phyloP scores from a whole-genome alignment of 1,140 invertebrate genomes.

The Steinernema khuongi region DNA sequence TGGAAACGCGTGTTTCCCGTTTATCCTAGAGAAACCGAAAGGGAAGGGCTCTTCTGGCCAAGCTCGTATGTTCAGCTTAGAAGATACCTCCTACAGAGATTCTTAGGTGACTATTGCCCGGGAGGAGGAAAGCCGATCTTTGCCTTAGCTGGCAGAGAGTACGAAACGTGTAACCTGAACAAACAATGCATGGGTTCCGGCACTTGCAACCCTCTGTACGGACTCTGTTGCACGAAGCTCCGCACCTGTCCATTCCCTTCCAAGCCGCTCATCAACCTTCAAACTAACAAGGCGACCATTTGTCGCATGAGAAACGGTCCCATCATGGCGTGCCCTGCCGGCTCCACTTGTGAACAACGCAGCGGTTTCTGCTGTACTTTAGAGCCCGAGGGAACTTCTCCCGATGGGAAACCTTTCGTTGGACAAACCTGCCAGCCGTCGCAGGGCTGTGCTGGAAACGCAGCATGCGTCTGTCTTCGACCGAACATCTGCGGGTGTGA shows the following conservation, averaged over 20 bases:
- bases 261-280: conserved; percentile 42
- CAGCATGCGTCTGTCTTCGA: conserved; percentile 27
- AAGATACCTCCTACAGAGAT: not conserved
- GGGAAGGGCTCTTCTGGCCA: conserved; percentile 15
- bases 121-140: conserved; percentile 33
- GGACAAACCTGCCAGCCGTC: conserved; percentile 23
- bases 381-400: conserved; percentile 9
- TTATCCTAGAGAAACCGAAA: conserved; percentile 1
- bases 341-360: conserved; percentile 35
- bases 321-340: conserved; percentile 33
- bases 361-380: conserved; percentile 48
- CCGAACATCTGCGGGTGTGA: conserved; percentile 39
- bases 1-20: conserved; percentile 25
- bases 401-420: conserved; percentile 22
- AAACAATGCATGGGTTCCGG: conserved; percentile 20
- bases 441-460: conserved; percentile 26
- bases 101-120: conserved; percentile 31
- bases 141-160: conserved; percentile 9
- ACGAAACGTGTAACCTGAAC: conserved; percentile 28
- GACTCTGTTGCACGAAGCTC: conserved; percentile 40
- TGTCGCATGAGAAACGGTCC: conserved; percentile 39
- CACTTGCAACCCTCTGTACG: conserved; percentile 35
- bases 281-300: conserved; percentile 42
- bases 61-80: not conserved
- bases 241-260: conserved; percentile 44